Conservation (phyloP, 2,888 invertebrate genomes). For the Pristionchus exspectatus region DNA sequence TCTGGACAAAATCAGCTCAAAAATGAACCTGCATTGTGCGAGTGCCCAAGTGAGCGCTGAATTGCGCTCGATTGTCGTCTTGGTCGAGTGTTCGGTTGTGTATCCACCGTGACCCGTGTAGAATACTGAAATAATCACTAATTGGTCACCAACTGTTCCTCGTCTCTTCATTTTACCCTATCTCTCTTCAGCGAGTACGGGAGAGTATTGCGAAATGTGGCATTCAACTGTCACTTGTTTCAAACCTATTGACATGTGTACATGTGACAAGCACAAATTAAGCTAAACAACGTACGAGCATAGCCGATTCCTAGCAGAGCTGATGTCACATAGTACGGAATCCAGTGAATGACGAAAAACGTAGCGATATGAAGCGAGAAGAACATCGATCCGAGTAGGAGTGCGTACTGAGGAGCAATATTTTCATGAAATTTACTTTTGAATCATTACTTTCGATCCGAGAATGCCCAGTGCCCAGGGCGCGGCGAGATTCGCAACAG, state of each 20-base stretch:
- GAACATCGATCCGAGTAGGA: conserved; percentile 55
- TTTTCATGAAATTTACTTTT: neutral
- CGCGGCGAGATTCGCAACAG: conserved; percentile 5
- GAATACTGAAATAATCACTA: conserved; percentile 61
- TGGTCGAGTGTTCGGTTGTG: conserved; percentile 61
- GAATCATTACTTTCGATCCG: conserved; percentile 10
- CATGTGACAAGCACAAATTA: too few relatives aligned
- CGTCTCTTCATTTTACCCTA: too few relatives aligned
- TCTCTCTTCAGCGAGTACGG: too few relatives aligned
- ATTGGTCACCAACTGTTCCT: too few relatives aligned
- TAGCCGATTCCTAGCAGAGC: conserved; percentile 63
- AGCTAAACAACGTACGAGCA: conserved; percentile 65
- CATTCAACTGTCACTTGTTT: too few relatives aligned
- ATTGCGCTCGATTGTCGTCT: conserved; percentile 61
- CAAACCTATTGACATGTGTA: too few relatives aligned
- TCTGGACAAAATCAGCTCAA: too few relatives aligned
- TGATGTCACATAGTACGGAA: conserved; percentile 62
- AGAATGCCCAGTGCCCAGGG: conserved; percentile 19
- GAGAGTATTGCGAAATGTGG: too few relatives aligned
- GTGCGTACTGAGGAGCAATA: neutral
- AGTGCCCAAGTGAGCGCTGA: conserved; percentile 63
- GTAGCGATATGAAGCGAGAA: conserved; percentile 59
- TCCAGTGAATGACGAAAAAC: conserved; percentile 64
- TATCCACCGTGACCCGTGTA: conserved; percentile 64
- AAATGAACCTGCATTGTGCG: conserved; percentile 61